These are phyloP conservation scores for Phalacrocorax carbo DNA, from an alignment of 2,113 vertebrate species.

Conservation along the genomic window DNA sequence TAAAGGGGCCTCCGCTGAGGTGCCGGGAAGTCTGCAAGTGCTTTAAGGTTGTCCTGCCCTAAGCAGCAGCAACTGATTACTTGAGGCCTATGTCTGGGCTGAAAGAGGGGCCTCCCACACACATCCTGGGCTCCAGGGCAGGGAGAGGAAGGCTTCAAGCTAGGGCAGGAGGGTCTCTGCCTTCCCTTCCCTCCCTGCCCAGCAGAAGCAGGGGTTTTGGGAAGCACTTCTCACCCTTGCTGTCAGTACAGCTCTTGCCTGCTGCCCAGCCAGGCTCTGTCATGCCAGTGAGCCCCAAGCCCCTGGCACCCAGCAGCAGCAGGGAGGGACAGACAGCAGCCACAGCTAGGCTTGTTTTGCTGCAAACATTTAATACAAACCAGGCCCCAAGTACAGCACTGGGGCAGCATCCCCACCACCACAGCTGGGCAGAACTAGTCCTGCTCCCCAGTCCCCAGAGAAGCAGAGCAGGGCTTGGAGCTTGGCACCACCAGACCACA, in stretches of 20 bases:
- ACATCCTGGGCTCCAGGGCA: neutral
- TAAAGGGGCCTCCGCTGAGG: slow-evolving; percentile 29
- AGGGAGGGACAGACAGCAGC: neutral
- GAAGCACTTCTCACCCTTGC: neutral
- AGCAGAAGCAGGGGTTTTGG: neutral
- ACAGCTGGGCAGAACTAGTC: neutral
- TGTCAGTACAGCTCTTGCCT: neutral
- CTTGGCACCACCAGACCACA: neutral
- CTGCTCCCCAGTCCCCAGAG: neutral
- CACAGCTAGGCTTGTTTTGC: neutral
- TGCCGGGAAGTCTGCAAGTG: slow-evolving; percentile 50
- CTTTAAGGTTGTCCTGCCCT: slow-evolving; percentile 29
- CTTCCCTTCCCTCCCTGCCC: neutral
- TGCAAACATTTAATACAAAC: slow-evolving; percentile 45
- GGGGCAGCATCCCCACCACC: neutral
- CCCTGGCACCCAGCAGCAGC: neutral
- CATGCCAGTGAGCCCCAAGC: neutral
- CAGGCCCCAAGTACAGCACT: neutral
- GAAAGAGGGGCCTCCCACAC: neutral
- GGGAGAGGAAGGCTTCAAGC: neutral
- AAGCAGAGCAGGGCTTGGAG: neutral
- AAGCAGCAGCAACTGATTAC: slow-evolving; percentile 44
- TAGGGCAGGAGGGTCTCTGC: neutral
- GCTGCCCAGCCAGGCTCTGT: neutral
- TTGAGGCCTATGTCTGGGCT: slow-evolving; percentile 13